Base-by-base conservation (phyloP, 2,888 invertebrate species). In the Lepidocyrtinus sp. region DNA sequence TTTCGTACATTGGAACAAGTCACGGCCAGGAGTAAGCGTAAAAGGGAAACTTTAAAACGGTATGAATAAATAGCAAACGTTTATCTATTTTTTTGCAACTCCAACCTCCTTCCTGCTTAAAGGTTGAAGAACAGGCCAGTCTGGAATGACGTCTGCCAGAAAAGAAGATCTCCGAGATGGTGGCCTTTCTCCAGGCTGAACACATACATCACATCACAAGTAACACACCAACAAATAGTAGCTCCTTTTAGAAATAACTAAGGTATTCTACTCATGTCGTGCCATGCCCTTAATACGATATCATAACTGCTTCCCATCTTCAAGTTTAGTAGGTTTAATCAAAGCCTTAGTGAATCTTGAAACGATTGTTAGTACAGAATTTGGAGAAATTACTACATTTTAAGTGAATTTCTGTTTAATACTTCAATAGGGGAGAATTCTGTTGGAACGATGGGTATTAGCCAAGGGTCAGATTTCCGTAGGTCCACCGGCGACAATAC, bases 71-170 rank as follows among this genome's bases (percentile, higher is more conserved):
- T 5, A 36, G 36, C 5, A 36, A 36, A 36, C 12, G 12, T 59
- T 59, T 21, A 2, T 59, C 22, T 59, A 7, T n/a, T 59, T 2
- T 59, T 74, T 88, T 89, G 88, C 76, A 69, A 82, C 75, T 92
- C 94, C 93, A 94, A 95, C 95, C 95, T 95, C 95, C 92, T 93
- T 92, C 91, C 91, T 93, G 91, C 91, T 91, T 92, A 93, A 93
- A 91, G 93, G 93, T 90, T 94, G 94, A 89, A 95, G 93, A 89
- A 93, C 93, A 89, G 97, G 97, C 96, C 97, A 97, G 92, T 97
- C 97, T 89, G 96, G 97, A 90, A 97, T 97, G 91, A 96, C 92
- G 91, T 97, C 97, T 88, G 96, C 96, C 46, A 81, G 65, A 90
- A 96, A 92, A 89, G 96, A 96, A 89, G 93, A 94, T 92, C 95